phyloP scores from a whole-genome alignment of 2,888 invertebrate species.

The Pemphredon lugubris region DNA sequence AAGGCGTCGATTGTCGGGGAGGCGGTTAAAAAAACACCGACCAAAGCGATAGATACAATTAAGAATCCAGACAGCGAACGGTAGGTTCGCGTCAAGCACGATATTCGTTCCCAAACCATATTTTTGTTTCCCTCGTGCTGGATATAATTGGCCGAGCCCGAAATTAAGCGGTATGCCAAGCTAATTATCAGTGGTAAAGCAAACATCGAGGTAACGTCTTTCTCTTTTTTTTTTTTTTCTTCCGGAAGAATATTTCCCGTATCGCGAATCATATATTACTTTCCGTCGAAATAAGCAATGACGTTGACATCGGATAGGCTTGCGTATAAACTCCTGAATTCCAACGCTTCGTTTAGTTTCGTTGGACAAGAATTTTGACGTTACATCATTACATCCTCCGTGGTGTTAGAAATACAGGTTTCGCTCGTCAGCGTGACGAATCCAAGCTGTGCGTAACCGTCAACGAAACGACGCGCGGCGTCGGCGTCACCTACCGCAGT shows the following conservation, averaged over 20 bases:
- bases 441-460: slow-evolving; percentile 15
- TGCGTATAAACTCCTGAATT: neutral
- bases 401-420: slow-evolving; percentile 7
- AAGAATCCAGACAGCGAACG: slow-evolving; percentile 16
- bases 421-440: slow-evolving; percentile 8
- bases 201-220: too few species aligned
- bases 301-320: too few species aligned
- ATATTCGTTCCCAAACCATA: neutral
- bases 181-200: slow-evolving; percentile 1
- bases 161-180: neutral
- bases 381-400: neutral
- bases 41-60: slow-evolving; percentile 1
- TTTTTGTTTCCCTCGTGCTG: neutral
- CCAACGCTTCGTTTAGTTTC: neutral
- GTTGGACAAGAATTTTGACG: neutral
- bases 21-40: slow-evolving; percentile 19
- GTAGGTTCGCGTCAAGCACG: slow-evolving; percentile 5
- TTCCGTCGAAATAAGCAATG: too few species aligned
- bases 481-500: slow-evolving; percentile 27
- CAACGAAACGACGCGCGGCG: too few species aligned
- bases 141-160: slow-evolving; percentile 1
- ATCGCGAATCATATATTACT: too few species aligned
- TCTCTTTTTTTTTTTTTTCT: too few species aligned
- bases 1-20: slow-evolving; percentile 14
- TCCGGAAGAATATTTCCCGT: too few species aligned